Base-by-base conservation (phyloP, 2,888 invertebrate species). In the Orthosia gothica region DNA sequence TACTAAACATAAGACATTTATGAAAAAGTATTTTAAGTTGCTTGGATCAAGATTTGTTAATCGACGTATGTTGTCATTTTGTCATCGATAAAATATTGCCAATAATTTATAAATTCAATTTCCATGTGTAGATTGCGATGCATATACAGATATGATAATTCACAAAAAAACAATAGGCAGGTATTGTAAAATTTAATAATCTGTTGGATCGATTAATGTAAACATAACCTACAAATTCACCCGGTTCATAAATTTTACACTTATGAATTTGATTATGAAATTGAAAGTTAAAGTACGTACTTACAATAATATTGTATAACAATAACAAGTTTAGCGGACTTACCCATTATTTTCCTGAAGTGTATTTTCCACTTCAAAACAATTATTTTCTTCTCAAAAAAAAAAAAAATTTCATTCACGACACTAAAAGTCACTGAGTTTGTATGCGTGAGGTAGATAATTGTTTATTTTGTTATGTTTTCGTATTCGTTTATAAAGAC, bases 271-370 rank as follows among this genome's bases (percentile, higher is more conserved):
- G 57, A n/a, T n/a, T 18, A 32, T 23, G 13, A 32, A 11, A n/a
- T 50, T 54, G 58, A 16, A 26, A 49, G n/a, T 49, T 32, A 54
- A 40, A 52, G 7, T 52, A 58, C 7, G 13, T 50, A 58, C n/a
- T n/a, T n/a, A n/a, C 11, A 20, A 13, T 55, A 1, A 7, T 59
- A 68, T 20, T 64, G 13, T 5, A 13, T n/a, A 45, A 45, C 55
- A 58, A 40, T 16, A 54, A 68, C 49, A 45, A 54, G 70, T 76
- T 49, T 13, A 70, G 23, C 32, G 54, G 84, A 92, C 94, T 93
- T 91, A 94, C 94, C 93, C 93, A 94, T 93, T 45, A 90, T 92
- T 90, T 86, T 87, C 77, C 74, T 76, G 75, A 88, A 85, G 75
- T 84, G 70, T 74, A 81, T 87, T 88, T 82, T 86, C 85, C 90